Base-by-base conservation (phyloP, 2,797 vertebrate species). In the Paguma larvata region DNA sequence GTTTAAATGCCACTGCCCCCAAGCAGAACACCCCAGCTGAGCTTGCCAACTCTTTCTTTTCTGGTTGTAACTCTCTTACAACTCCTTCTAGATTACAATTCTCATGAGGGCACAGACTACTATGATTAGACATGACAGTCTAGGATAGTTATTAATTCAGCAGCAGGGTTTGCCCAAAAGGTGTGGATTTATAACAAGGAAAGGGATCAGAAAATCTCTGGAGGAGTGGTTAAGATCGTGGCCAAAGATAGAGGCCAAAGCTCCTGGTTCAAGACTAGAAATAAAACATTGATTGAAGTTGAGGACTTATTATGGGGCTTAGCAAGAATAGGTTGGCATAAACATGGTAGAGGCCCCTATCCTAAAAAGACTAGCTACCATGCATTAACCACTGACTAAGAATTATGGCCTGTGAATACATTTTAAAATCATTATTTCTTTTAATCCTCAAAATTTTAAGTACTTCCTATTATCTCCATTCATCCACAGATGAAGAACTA, bases 151-250 rank as follows among this genome's bases (percentile, higher is more conserved):
- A 72, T 83, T 72, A 46, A 2, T 51, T 15, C 51, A 18, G 38
- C n/a, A 83, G 30, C 19, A 51, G 14, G 6, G 16, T 67, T 91
- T 79, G 16, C n/a, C 34, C 53, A 73, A 62, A 91, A 77, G 32
- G 48, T 90, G 5, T 25, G 6, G 70, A 56, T 63, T 85, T 5
- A 70, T 34, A 12, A 73, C 48, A 59, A 73, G 25, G 11, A 13
- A 38, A 89, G 41, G 12, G 41, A 73, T 83, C n/a, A 95, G 62
- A 79, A 92, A 86, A 62, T 91, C 78, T 80, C 15, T 44, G 41
- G 23, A 75, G 10, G 32, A n/a, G 62, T 8, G 15, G 1, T 88
- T 93, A 80, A 14, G 15, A 53, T 89, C 46, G 38, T 18, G 9
- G 46, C 14, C 46, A 96, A 88, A 27, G 7, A 91, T 53, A 14